phyloP scores from a whole-genome alignment of 2,113 vertebrate species.

The Nipponia nippon region DNA sequence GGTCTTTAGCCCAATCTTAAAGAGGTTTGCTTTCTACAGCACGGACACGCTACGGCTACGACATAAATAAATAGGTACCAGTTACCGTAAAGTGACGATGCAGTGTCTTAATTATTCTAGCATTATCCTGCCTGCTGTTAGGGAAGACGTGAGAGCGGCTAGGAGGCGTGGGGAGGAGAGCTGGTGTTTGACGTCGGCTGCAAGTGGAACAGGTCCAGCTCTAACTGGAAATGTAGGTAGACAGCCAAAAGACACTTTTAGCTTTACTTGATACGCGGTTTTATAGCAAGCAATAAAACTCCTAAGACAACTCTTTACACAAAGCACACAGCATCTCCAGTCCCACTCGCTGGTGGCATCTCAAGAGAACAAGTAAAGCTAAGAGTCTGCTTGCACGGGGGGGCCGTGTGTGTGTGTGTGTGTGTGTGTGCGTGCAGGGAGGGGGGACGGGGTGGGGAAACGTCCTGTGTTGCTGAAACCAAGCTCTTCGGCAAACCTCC shows the following conservation, averaged over 20 bases:
- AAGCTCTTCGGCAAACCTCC: not conserved
- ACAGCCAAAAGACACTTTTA: not conserved
- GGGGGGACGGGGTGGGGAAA: not conserved
- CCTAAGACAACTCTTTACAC: not conserved
- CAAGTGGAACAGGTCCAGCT: not conserved
- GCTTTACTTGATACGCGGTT: not conserved
- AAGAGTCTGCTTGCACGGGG: constrained; percentile 17
- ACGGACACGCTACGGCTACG: not conserved
- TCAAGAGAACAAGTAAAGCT: not conserved
- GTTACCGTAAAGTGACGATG: constrained; percentile 54
- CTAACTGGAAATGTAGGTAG: not conserved
- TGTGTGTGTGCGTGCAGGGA: not conserved
- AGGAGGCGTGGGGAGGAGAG: not conserved
- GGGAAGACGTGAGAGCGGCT: not conserved
- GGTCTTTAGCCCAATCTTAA: constrained; percentile 50
- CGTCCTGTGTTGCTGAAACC: not conserved
- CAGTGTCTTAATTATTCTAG: constrained; percentile 1
- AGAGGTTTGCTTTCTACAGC: constrained; percentile 34
- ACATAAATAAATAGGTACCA: not conserved
- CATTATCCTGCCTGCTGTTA: not conserved
- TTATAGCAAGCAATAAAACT: not conserved
- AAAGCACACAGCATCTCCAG: not conserved
- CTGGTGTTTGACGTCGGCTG: not conserved
- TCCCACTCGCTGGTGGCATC: not conserved
- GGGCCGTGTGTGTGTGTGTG: not conserved